Evolutionary conservation across 1,140 invertebrate species (phyloP).

Genomic region (Monochamus saltuarius): DNA sequence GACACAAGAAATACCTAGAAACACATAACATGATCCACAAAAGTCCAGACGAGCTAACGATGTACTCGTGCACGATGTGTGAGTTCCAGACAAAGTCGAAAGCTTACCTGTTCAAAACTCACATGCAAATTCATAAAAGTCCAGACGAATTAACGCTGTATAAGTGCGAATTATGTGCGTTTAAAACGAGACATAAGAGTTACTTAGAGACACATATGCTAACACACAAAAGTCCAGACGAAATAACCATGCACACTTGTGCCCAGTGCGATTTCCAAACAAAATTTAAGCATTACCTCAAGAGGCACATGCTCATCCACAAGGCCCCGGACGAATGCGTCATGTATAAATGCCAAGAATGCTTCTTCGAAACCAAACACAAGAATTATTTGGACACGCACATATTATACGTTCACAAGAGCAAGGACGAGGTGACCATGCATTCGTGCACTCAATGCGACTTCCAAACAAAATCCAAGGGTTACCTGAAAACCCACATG

Average conservation of each 20-base stretch:
- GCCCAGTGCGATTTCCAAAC: slow-evolving; percentile 11
- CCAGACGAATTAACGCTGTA: slow-evolving; percentile 7
- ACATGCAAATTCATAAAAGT: neutral
- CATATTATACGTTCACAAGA: slow-evolving; percentile 17
- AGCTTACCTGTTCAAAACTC: slow-evolving; percentile 22
- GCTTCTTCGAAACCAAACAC: slow-evolving; percentile 19
- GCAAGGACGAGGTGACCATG: slow-evolving; percentile 15
- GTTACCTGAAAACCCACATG: slow-evolving; percentile 22
- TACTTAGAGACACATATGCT: no score
- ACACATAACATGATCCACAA: slow-evolving; percentile 23
- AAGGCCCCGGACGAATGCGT: slow-evolving; percentile 11
- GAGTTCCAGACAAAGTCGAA: slow-evolving; percentile 24
- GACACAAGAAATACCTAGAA: slow-evolving; percentile 20
- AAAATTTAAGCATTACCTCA: slow-evolving; percentile 9
- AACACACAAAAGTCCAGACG: no score
- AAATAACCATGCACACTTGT: neutral
- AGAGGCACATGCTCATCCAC: slow-evolving; percentile 16
- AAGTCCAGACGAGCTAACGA: slow-evolving; percentile 14
- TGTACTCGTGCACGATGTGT: slow-evolving; percentile 21
- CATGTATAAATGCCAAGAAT: slow-evolving; percentile 20
- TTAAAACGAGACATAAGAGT: no score
- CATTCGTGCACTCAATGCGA: slow-evolving; percentile 19
- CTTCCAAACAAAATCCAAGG: slow-evolving; percentile 24
- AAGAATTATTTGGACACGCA: no score
- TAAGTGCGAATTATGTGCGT: no score